phyloP scores from a whole-genome alignment of 2,888 invertebrate species.

The Scaptomyza parva region DNA sequence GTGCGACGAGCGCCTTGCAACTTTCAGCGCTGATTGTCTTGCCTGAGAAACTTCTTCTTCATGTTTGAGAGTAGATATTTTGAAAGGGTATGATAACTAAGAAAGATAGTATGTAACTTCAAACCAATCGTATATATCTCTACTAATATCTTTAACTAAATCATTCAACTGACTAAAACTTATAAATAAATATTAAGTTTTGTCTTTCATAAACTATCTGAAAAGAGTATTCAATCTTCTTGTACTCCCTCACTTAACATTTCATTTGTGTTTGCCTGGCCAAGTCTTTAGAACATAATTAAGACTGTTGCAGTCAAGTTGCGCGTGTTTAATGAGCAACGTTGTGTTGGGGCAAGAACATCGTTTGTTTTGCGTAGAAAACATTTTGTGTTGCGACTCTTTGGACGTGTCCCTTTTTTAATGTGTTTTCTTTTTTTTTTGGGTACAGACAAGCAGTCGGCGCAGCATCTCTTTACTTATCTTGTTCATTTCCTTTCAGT shows the following conservation, averaged over 20 bases:
- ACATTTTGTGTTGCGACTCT: conserved; percentile 47
- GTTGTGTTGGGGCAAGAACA: conserved; percentile 26
- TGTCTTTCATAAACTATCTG: neutral
- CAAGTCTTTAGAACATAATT: conserved; percentile 71
- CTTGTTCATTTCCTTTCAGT: conserved; percentile 78
- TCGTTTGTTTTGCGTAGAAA: conserved; percentile 55
- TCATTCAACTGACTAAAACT: too few species aligned
- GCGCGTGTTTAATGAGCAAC: conserved; percentile 74
- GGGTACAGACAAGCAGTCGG: neutral
- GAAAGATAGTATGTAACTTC: neutral
- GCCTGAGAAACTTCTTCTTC: conserved; percentile 6
- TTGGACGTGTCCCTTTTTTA: conserved; percentile 36
- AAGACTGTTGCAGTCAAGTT: conserved; percentile 73
- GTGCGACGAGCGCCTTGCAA: conserved; percentile 52
- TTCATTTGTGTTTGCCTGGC: conserved; percentile 32
- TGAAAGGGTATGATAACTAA: neutral
- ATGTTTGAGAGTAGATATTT: conserved; percentile 1
- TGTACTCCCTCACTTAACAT: conserved; percentile 2
- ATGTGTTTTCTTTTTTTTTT: too few species aligned
- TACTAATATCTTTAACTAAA: too few species aligned
- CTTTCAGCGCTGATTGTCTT: conserved; percentile 49
- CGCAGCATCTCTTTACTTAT: conserved; percentile 76
- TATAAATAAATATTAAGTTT: too few species aligned
- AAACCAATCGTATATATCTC: too few species aligned
- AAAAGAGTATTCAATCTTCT: conserved; percentile 23